phyloP scores from a whole-genome alignment of 37 sponge, comb jelly and placozoan genomes.

The Tethya wilhelma region DNA sequence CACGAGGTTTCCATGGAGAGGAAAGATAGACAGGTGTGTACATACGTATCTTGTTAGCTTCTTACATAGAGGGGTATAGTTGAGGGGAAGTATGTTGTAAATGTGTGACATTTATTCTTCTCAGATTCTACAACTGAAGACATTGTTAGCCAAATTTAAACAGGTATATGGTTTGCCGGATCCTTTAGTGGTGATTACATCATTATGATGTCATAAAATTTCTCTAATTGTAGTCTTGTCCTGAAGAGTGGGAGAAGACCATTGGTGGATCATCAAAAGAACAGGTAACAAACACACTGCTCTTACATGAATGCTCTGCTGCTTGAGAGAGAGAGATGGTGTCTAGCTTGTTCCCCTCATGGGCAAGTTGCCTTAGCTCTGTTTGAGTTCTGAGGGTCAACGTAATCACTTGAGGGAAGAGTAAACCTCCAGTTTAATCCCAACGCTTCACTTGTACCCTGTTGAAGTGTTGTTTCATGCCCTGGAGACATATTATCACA shows the following conservation, averaged over 20 bases:
- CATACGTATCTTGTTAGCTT: not conserved
- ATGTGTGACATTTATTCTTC: not conserved
- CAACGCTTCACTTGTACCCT: too few species aligned
- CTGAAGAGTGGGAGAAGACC: constrained; percentile 70
- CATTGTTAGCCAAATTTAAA: constrained; percentile 64
- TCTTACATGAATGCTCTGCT: too few species aligned
- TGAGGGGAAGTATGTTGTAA: not conserved
- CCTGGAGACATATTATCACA: too few species aligned
- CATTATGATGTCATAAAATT: not conserved
- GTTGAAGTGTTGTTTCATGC: too few species aligned
- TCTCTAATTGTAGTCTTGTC: constrained; percentile 32
- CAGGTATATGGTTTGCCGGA: constrained; percentile 26
- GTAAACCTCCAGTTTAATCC: too few species aligned
- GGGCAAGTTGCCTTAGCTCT: too few species aligned
- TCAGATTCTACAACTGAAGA: constrained; percentile 65
- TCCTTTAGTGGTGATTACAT: not conserved
- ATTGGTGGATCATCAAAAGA: too few species aligned
- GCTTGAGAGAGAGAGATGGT: too few species aligned
- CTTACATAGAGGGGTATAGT: not conserved
- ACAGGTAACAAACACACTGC: too few species aligned
- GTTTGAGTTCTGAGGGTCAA: too few species aligned
- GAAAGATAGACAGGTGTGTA: constrained; percentile 59
- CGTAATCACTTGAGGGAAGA: too few species aligned
- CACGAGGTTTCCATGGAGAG: constrained; percentile 51
- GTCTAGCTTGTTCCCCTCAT: too few species aligned